phyloP scores from a whole-genome alignment of 2,113 vertebrate genomes.

The Chloebia gouldiae region DNA sequence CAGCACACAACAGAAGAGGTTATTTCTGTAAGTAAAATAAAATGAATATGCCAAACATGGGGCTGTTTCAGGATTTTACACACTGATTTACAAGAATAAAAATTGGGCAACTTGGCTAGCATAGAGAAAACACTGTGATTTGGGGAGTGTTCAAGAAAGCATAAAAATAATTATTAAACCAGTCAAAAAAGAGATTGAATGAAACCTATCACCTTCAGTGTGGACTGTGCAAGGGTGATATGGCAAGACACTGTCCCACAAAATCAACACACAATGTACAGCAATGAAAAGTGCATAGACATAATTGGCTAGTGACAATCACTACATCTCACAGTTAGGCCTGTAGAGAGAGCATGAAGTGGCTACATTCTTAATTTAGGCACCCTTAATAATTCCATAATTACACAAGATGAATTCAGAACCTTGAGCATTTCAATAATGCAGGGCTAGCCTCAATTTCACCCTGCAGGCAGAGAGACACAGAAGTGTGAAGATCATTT shows the following conservation, averaged over 20 bases:
- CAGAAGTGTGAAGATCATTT: neutral
- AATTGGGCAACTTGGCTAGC: neutral
- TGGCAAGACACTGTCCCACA: neutral
- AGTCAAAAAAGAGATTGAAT: neutral
- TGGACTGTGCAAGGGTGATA: neutral
- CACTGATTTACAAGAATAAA: neutral
- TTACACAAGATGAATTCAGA: constrained; percentile 20
- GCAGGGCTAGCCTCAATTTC: neutral
- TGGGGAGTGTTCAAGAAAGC: neutral
- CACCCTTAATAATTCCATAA: neutral
- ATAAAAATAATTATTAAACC: neutral
- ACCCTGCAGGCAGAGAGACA: neutral
- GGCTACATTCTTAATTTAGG: neutral
- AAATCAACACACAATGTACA: neutral
- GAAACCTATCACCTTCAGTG: neutral
- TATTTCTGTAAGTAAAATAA: neutral
- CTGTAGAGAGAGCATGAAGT: neutral
- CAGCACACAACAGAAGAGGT: neutral
- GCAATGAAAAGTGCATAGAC: neutral
- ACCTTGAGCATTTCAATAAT: neutral
- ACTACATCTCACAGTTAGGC: neutral
- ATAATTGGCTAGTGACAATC: neutral
- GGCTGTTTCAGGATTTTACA: neutral
- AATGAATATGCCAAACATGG: neutral
- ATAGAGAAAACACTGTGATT: neutral